phyloP scores from a whole-genome alignment of 2,888 invertebrate genomes.

The Agonopterix heracliana region DNA sequence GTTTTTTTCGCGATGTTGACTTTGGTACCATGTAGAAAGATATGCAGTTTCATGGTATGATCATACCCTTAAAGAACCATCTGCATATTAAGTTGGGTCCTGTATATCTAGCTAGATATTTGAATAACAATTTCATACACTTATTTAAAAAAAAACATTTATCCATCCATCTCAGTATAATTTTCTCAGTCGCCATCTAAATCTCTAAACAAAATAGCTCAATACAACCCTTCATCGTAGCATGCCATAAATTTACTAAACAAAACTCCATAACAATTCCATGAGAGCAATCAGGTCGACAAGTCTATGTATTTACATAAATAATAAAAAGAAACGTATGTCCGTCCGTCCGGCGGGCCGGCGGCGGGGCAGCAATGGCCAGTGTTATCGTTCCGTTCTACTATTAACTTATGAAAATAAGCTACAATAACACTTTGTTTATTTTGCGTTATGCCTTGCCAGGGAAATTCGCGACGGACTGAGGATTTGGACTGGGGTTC shows the following conservation, averaged over 20 bases:
- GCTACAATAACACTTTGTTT: slow-evolving; percentile 74
- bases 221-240: too few species aligned
- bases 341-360: neutral
- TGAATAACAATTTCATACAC: too few species aligned
- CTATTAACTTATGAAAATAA: slow-evolving; percentile 76
- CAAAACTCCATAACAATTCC: neutral
- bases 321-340: slow-evolving; percentile 33
- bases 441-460: slow-evolving; percentile 66
- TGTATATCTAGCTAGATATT: too few species aligned
- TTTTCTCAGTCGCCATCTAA: too few species aligned
- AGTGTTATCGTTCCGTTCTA: slow-evolving; percentile 31
- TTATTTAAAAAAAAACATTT: too few species aligned
- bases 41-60: too few species aligned
- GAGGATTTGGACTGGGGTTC: slow-evolving; percentile 32
- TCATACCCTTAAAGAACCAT: too few species aligned
- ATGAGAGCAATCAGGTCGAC: neutral
- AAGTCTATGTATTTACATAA: slow-evolving; percentile 32
- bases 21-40: too few species aligned
- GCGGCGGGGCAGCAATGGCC: slow-evolving; percentile 11
- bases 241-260: neutral
- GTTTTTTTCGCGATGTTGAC: too few species aligned
- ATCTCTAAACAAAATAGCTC: too few species aligned
- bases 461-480: slow-evolving; percentile 58
- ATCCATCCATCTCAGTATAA: too few species aligned
- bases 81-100: too few species aligned